A percentile compares a stretch with the other conserved stretches of the same genome.
Conservation (phyloP, 2,113 vertebrate genomes). For the Tyrannus savana region DNA sequence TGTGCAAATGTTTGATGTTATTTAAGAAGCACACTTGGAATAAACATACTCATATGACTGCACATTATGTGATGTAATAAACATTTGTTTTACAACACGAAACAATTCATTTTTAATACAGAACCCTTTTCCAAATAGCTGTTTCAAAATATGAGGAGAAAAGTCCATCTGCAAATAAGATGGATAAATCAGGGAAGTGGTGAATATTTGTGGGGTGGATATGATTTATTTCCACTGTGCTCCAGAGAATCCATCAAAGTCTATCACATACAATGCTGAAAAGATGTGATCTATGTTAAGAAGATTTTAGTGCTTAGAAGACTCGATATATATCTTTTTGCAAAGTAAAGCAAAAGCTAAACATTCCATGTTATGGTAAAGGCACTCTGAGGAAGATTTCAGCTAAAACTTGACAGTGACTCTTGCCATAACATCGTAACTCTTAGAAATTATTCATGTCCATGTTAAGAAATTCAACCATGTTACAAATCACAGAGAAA, state of each 20-base stretch:
- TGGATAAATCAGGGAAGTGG: neutral
- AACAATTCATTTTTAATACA: neutral
- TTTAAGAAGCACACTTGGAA: neutral
- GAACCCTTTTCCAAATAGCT: neutral
- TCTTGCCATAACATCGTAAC: neutral
- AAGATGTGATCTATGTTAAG: constrained; percentile 23
- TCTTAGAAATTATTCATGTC: neutral
- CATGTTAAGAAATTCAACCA: neutral
- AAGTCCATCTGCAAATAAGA: neutral
- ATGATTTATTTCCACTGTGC: neutral
- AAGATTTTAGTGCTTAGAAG: constrained; percentile 23
- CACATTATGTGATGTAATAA: neutral
- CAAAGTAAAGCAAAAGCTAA: constrained; percentile 21
- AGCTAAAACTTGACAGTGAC: neutral
- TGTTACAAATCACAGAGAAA: neutral
- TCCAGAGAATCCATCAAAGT: constrained; percentile 25
- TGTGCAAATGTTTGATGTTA: neutral
- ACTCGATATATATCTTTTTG: constrained; percentile 1
- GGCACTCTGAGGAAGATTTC: neutral
- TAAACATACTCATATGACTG: neutral
- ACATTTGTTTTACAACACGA: neutral
- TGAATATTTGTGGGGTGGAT: neutral
- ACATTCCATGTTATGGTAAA: neutral
- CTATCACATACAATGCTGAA: neutral
- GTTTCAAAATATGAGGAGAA: neutral